A percentile compares a stretch with the other conserved stretches of the same genome.
These are phyloP conservation scores for Rhizoglyphus robini DNA, from an alignment of 1,140 invertebrate species.

Conservation along the genomic window DNA sequence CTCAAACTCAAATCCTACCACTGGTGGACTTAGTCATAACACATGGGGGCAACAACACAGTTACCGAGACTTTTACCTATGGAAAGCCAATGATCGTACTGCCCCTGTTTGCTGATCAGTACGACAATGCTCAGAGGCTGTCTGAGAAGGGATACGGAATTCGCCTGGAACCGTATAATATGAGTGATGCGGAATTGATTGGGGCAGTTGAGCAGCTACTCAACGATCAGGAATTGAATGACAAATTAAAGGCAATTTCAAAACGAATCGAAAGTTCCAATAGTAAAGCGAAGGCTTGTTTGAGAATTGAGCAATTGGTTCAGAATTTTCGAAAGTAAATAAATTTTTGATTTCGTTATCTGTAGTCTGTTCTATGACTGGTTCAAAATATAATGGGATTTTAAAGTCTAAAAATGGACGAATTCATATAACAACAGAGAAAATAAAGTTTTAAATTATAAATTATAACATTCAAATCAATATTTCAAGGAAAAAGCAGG, in stretches of 20 bases:
- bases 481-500: too few species aligned
- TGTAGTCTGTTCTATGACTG: too few species aligned
- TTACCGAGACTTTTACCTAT: slow-evolving; percentile 5
- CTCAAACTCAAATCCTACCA: too few species aligned
- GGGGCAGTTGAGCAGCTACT: slow-evolving; percentile 10
- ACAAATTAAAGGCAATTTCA: neutral
- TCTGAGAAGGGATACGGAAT: slow-evolving; percentile 12
- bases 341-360: too few species aligned
- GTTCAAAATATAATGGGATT: too few species aligned
- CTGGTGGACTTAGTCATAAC: too few species aligned
- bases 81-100: slow-evolving; percentile 21
- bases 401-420: too few species aligned
- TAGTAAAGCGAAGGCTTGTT: neutral
- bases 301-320: neutral
- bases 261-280: neutral
- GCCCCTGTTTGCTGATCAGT: slow-evolving; percentile 21
- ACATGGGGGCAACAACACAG: too few species aligned
- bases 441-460: too few species aligned
- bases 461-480: too few species aligned
- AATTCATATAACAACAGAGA: too few species aligned
- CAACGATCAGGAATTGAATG: slow-evolving; percentile 3
- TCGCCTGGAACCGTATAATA: neutral
- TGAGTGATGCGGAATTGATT: slow-evolving; percentile 11
- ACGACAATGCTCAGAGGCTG: slow-evolving; percentile 20
- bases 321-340: too few species aligned